Conservation (phyloP, 1,140 invertebrate species). For the Drosophila persimilis region DNA sequence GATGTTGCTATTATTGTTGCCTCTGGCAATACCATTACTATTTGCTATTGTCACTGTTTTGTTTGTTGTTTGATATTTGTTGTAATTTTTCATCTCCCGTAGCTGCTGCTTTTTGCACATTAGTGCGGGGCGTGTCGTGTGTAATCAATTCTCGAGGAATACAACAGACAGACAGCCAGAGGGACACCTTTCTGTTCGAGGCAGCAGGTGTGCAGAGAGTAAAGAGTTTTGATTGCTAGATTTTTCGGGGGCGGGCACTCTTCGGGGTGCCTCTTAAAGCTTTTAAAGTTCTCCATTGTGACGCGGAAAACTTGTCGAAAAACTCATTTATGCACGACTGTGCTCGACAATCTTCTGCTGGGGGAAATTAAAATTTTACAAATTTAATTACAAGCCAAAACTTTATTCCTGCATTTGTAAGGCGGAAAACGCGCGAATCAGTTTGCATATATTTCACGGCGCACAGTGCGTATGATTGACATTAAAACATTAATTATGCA, state of each 20-base stretch:
- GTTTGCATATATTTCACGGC: conserved; percentile 72
- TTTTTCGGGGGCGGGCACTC: too few relatives aligned
- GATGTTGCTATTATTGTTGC: conserved; percentile 35
- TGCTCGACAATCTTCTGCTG: background rate
- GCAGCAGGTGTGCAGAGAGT: conserved; percentile 43
- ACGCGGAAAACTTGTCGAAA: background rate
- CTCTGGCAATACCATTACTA: conserved; percentile 74
- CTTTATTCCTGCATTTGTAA: conserved; percentile 7
- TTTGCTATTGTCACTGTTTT: conserved; percentile 75
- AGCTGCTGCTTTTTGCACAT: conserved; percentile 45
- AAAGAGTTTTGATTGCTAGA: conserved; percentile 21
- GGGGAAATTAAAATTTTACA: conserved; percentile 41
- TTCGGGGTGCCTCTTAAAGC: too few relatives aligned
- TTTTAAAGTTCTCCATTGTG: conserved; percentile 4
- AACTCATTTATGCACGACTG: conserved; percentile 15
- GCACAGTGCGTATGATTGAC: conserved; percentile 77
- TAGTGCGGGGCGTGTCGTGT: conserved; percentile 64
- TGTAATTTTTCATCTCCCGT: conserved; percentile 76
- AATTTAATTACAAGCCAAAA: conserved; percentile 63
- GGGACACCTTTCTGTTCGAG: conserved; percentile 19
- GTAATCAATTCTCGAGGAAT: conserved; percentile 66
- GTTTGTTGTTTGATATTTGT: conserved; percentile 72
- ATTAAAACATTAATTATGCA: conserved; percentile 79
- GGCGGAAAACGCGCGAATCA: conserved; percentile 55
- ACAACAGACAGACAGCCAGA: conserved; percentile 5